Evolutionary conservation across 2,113 vertebrate species (phyloP).

Genomic region (Microtus montanus): DNA sequence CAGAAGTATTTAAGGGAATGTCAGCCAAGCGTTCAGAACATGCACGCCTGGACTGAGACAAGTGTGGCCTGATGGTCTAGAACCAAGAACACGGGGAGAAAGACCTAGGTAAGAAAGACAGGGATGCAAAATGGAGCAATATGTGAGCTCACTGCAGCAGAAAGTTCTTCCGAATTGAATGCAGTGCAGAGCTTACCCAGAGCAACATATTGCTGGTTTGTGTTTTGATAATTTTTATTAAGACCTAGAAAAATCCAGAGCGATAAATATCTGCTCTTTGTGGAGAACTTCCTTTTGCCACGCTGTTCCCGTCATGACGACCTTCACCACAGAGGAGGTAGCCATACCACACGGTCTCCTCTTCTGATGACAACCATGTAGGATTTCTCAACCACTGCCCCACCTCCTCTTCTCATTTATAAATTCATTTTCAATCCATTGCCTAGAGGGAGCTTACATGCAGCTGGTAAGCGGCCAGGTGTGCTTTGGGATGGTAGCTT

Average conservation of each 20-base stretch:
- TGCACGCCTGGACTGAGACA: not conserved
- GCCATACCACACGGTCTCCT: no score
- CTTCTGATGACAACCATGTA: not conserved
- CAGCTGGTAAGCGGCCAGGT: not conserved
- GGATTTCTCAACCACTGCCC: not conserved
- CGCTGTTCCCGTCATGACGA: not conserved
- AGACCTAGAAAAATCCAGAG: not conserved
- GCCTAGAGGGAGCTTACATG: not conserved
- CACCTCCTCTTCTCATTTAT: not conserved
- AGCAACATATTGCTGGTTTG: not conserved
- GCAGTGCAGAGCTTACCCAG: not conserved
- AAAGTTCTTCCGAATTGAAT: not conserved
- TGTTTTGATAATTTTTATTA: not conserved
- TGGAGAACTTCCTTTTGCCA: not conserved
- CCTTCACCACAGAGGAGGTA: not conserved
- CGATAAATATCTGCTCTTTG: not conserved
- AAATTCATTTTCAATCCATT: not conserved
- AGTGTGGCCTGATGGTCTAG: not conserved
- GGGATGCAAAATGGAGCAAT: not conserved
- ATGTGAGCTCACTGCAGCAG: not conserved
- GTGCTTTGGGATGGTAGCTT: not conserved
- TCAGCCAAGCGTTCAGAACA: not conserved
- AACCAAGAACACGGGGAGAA: not conserved
- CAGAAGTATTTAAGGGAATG: not conserved
- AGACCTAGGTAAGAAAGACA: not conserved